phyloP scores from a whole-genome alignment of 2,113 vertebrate species.

The Dasypus novemcinctus region DNA sequence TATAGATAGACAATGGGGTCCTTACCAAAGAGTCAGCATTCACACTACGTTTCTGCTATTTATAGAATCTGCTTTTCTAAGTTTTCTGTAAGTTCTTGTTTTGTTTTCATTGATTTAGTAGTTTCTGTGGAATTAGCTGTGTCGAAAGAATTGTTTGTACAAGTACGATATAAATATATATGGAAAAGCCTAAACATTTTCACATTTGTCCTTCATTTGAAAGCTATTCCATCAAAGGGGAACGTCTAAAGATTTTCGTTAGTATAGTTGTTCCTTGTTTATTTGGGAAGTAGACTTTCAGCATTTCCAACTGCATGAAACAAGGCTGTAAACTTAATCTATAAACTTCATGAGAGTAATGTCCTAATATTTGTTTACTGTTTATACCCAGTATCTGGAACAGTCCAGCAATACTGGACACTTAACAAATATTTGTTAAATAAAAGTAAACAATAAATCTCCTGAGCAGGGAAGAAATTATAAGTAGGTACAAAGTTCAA shows the following conservation, averaged over 20 bases:
- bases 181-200: not conserved
- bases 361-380: not conserved
- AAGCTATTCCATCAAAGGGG: not conserved
- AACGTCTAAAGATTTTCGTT: not conserved
- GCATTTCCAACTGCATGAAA: not conserved
- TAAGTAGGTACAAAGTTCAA: too few relatives aligned
- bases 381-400: not conserved
- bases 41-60: rapidly evolving
- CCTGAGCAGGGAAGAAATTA: too few relatives aligned
- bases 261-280: not conserved
- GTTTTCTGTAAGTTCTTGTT: not conserved
- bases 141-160: not conserved
- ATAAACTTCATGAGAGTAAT: not conserved
- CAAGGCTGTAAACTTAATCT: not conserved
- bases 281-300: not conserved
- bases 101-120: constrained; percentile 7
- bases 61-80: not conserved
- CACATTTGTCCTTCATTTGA: not conserved
- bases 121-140: not conserved
- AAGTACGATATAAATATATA: not conserved
- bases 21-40: not conserved
- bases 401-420: too few relatives aligned
- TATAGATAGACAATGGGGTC: not conserved
- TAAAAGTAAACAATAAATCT: too few relatives aligned
- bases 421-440: too few relatives aligned